Percentiles rank a stretch among this genome's conserved stretches.
phyloP scores from a whole-genome alignment of 30 jellyfish, hydroid and myxozoan genomes.

The Aurelia aurita region DNA sequence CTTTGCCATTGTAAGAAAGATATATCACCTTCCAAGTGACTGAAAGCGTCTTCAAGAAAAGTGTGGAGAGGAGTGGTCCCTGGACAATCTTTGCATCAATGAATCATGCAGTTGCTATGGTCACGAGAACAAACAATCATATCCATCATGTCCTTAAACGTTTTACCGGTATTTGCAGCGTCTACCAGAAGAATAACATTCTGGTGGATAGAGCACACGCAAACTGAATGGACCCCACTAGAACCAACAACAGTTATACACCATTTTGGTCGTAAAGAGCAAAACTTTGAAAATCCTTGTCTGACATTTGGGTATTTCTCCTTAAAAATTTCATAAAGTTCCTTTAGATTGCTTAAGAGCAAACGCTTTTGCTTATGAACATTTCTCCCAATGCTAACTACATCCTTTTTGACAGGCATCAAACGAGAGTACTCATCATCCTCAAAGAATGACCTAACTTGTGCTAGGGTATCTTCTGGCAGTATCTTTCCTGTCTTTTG shows the following conservation, averaged over 20 bases:
- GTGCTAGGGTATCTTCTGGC: conserved; percentile 19
- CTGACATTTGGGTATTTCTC: conserved; percentile 29
- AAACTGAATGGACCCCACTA: conserved; percentile 79
- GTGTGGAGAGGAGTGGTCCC: background rate
- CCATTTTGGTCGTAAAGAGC: conserved; percentile 73
- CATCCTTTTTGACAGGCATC: conserved; percentile 35
- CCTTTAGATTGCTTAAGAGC: conserved; percentile 50
- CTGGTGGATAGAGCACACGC: conserved; percentile 83
- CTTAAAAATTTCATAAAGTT: conserved; percentile 42
- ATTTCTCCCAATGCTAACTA: conserved; percentile 31
- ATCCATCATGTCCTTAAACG: conserved; percentile 49
- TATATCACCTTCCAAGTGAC: background rate
- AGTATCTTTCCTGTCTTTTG: conserved; percentile 2
- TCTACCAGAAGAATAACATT: conserved; percentile 40
- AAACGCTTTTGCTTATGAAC: conserved; percentile 37
- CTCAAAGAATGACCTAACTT: conserved; percentile 2
- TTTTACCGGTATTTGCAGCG: conserved; percentile 28
- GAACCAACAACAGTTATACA: conserved; percentile 71
- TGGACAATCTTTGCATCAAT: conserved; percentile 7
- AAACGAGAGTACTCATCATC: conserved; percentile 6
- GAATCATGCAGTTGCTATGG: conserved; percentile 53
- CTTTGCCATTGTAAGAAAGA: conserved; percentile 5
- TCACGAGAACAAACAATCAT: conserved; percentile 53
- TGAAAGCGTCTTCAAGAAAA: background rate
- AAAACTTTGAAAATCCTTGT: conserved; percentile 77